Percentiles rank a stretch among this genome's conserved stretches.
phyloP scores from a whole-genome alignment of 1,140 invertebrate genomes.

The Brachionus plicatilis region DNA sequence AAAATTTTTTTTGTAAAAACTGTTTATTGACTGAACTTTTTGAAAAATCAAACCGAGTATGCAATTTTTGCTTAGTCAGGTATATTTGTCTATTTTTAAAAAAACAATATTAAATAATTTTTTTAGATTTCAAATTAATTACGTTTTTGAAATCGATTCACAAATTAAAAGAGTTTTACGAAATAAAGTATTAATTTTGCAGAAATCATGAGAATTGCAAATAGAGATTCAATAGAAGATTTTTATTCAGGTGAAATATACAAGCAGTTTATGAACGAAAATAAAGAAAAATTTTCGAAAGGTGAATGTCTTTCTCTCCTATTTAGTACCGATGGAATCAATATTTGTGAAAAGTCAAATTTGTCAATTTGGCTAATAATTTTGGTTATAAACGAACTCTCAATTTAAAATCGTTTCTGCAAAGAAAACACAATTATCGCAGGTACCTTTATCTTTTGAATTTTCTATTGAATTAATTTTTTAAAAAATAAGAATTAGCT shows the following conservation, averaged over 20 bases:
- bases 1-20: neutral
- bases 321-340: neutral
- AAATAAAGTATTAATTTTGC: no score
- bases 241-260: neutral
- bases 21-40: neutral
- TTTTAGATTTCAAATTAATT: neutral
- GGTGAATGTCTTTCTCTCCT: neutral
- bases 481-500: neutral
- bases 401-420: neutral
- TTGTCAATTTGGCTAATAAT: neutral
- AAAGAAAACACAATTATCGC: no score
- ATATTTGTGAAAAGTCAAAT: neutral
- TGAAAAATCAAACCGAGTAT: neutral
- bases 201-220: no score
- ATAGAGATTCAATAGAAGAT: neutral
- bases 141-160: neutral
- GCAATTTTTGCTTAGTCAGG: no score
- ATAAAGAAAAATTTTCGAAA: neutral
- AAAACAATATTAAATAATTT: neutral
- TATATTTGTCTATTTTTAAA: neutral
- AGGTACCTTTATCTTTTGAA: neutral
- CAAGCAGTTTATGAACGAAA: neutral
- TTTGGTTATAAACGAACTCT: neutral
- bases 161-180: neutral
- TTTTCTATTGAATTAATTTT: neutral